Percentiles rank a stretch among this genome's conserved stretches.
These are phyloP conservation scores for Catharus bicknelli DNA, from an alignment of 2,113 vertebrate genomes.

Conservation along the genomic window DNA sequence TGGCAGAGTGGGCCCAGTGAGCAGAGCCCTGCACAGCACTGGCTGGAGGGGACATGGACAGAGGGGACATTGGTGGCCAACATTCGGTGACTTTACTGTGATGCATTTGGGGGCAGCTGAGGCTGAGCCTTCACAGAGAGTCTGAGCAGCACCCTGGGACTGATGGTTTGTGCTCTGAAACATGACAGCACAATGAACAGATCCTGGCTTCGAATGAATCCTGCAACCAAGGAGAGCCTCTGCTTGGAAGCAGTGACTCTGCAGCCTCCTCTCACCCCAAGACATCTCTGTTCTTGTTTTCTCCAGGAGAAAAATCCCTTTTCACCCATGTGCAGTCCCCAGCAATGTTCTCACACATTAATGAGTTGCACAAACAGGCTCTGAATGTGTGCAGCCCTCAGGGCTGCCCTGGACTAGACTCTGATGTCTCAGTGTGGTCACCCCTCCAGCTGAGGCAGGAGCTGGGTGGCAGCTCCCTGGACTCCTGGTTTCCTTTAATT, in stretches of 20 bases:
- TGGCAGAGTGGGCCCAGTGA: background rate
- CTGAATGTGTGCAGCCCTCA: background rate
- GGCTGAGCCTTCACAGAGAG: background rate
- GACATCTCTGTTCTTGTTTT: background rate
- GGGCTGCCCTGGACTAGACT: background rate
- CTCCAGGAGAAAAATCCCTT: background rate
- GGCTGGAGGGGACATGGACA: background rate
- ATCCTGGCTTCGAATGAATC: background rate
- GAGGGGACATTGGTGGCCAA: background rate
- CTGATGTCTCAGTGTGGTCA: background rate
- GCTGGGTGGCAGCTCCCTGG: background rate
- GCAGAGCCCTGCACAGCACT: fast-evolving
- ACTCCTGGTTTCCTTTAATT: background rate
- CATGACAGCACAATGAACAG: fast-evolving
- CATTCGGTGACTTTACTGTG: fast-evolving
- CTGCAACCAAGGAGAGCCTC: background rate
- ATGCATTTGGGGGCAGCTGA: fast-evolving
- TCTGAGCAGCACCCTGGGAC: background rate
- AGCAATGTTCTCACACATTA: background rate
- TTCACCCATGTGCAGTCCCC: background rate
- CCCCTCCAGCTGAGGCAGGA: background rate
- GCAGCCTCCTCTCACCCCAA: background rate
- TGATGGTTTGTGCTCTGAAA: background rate
- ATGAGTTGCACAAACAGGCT: background rate
- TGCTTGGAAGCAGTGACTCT: background rate